Base-by-base conservation (phyloP, 1,140 invertebrate genomes). In the Drosophila kanapiae region DNA sequence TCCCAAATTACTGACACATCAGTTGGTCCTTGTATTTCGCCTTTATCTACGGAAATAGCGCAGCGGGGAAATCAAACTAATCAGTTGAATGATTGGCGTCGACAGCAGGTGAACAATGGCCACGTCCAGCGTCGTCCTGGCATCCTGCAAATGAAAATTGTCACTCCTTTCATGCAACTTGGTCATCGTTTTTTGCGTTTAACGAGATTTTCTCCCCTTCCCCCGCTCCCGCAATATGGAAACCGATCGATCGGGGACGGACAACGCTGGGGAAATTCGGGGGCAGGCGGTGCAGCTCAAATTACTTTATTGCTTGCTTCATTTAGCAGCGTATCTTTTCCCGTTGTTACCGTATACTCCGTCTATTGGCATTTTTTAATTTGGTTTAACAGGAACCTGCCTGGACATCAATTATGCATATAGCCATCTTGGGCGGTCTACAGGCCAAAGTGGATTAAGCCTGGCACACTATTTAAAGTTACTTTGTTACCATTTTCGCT, bases 81-180 rank as follows among this genome's bases (percentile, higher is more conserved):
- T 90, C 85, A 88, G 85, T 85, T 88, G 86, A 85, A 85, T 85
- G 85, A 88, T 88, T 88, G 85, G 75, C 85, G 82, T 82, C 75
- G 63, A 74, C 72, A 43, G 69, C 43, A 77, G 64, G 51, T 76
- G 58, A 77, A 88, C 82, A 86, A 86, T 76, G 83, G 67, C 37
- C 62, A 68, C 61, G 63, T 64, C 53, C 60, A 61, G 33, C n/a
- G 35, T 31, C 18, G 53, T 18, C 14, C 45, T 49, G 45, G 48
- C 10, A 58, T 51, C 48, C 67, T 64, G 71, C 59, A 67, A 75
- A 78, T 88, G 78, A 84, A 90, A 78, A 84, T 81, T 75, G 74
- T 85, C 68, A 37, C 47, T 71, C 57, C 49, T 63, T 74, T 59
- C 49, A 80, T 80, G 64, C 76, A 80, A 85, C 74, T 79, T 80